Percentiles rank a stretch among this genome's conserved stretches.
These are phyloP conservation scores for Cecidostiba fungosa DNA, from an alignment of 2,888 invertebrate species.

Conservation along the genomic window DNA sequence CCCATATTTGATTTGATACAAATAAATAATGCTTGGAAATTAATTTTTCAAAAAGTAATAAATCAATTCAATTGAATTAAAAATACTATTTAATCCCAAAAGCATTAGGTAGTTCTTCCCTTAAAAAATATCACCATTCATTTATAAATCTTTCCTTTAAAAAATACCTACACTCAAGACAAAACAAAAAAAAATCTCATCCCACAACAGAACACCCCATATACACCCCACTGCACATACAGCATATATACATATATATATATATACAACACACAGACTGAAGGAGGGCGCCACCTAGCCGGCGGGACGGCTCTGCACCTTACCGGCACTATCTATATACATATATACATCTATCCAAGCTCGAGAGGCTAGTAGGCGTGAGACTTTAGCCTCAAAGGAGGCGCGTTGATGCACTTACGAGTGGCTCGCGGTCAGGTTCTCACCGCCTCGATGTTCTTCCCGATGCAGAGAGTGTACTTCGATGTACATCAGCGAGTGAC, in stretches of 20 bases:
- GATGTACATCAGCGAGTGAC: background rate
- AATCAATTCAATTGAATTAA: too few species aligned
- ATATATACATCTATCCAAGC: background rate
- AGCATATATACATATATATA: background rate
- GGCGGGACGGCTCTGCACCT: background rate
- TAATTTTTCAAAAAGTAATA: too few species aligned
- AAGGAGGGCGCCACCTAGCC: background rate
- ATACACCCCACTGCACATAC: background rate
- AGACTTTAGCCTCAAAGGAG: background rate
- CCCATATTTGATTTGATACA: too few species aligned
- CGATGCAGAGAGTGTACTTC: background rate
- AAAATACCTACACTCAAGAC: too few species aligned
- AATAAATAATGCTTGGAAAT: too few species aligned
- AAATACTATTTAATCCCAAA: too few species aligned
- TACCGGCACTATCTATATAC: background rate
- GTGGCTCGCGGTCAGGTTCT: conserved; percentile 3
- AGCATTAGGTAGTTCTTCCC: too few species aligned
- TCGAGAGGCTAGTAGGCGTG: background rate
- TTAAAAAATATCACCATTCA: too few species aligned
- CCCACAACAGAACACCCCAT: too few species aligned
- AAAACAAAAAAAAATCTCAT: too few species aligned
- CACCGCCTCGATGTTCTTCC: background rate
- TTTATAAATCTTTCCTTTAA: too few species aligned
- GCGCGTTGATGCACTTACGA: background rate
- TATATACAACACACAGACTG: background rate